Base-by-base conservation (phyloP, 53 echinoderm and acorn worm genomes). In the Glandiceps talaboti region DNA sequence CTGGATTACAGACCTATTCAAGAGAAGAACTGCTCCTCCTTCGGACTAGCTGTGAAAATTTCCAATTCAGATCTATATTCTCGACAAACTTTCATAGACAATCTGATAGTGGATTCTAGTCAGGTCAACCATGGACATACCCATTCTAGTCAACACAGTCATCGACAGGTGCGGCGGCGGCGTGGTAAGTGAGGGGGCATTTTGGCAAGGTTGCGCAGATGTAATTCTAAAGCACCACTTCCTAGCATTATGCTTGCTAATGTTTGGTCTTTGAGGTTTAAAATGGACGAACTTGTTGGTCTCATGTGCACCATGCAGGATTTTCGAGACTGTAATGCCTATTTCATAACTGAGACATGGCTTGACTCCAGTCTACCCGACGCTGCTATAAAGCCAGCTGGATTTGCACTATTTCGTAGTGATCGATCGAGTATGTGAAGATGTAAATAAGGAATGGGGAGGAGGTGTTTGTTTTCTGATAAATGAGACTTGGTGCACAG, bases 381-480 rank as follows among this genome's bases (percentile, higher is more conserved):
- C 64, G 20, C 64, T 45, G 64, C 64, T 45, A 45, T 45, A 20
- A 45, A 45, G 20, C 64, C 64, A 45, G 6, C 64, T 45, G 64
- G 64, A 45, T 45, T 45, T 45, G 20, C 64, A 45, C 64, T 45
- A 45, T 45, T 45, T 45, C 64, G 64, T 45, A 20, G 6, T 45
- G 64, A 45, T 20, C 20, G 64, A 45, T 20, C 64, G 64, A 45
- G 64, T 45, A 45, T 45, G 64, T 45, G 64, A 20, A 45, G 64
- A 45, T 45, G 64, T 45, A 45, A 45, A 20, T 6, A 45, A 45
- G 64, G 64, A 45, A 20, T 20, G 64, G 20, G 64, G 64, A 12
- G 80, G 85, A 33, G 80, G 80, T 10, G 32, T 80, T 31, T 81
- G 77, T 77, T 30, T 82, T 73, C 77, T 85, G n/a, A 74, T 85